Conservation (phyloP, 2,888 invertebrate species). For the Blastobasis adustella region DNA sequence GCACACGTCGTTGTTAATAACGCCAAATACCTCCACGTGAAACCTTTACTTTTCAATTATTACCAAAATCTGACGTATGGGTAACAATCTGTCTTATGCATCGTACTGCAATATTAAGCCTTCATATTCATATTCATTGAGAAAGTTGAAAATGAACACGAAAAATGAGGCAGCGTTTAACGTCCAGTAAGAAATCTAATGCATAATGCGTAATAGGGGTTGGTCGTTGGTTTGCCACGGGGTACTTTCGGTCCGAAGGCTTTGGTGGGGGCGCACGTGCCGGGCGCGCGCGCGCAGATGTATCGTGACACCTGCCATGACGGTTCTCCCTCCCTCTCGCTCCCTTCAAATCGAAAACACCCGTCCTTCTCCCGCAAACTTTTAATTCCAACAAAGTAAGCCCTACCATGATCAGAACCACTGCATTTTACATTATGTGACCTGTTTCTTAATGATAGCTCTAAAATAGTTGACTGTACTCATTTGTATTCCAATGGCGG, state of each 20-base stretch:
- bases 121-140: background rate
- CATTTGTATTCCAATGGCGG: conserved; percentile 57
- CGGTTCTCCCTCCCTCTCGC: conserved; percentile 40
- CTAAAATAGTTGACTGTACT: conserved; percentile 52
- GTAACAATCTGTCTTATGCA: conserved; percentile 34
- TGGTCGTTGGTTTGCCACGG: conserved; percentile 13
- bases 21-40: conserved; percentile 32
- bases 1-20: conserved; percentile 52
- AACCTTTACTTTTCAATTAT: conserved; percentile 54
- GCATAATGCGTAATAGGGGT: conserved; percentile 4
- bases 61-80: conserved; percentile 48
- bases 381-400: conserved; percentile 57
- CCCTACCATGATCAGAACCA: conserved; percentile 46
- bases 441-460: conserved; percentile 61
- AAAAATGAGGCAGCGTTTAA: too few relatives aligned
- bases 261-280: conserved; percentile 57
- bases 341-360: conserved; percentile 33
- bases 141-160: background rate
- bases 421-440: conserved; percentile 60
- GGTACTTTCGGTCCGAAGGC: conserved; percentile 34
- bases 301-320: conserved; percentile 64
- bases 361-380: conserved; percentile 37
- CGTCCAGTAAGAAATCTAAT: conserved; percentile 8
- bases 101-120: conserved; percentile 3
- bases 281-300: conserved; percentile 65